Conservation (phyloP, 2,797 vertebrate genomes). For the Clarias platycephalus region DNA sequence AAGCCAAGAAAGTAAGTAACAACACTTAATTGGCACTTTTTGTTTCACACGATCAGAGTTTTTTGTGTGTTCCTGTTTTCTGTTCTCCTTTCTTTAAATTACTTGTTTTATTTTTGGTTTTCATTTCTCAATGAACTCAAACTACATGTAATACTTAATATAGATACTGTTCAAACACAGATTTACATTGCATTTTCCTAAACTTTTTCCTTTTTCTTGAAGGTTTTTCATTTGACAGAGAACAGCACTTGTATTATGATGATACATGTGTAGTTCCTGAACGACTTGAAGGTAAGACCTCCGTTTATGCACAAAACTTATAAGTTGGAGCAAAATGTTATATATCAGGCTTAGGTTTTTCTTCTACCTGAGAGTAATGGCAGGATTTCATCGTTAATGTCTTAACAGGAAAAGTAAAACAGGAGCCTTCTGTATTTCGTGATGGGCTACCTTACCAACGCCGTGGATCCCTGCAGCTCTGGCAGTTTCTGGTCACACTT, state of each 20-base stretch:
- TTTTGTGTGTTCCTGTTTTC: conserved; percentile 1
- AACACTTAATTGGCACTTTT: background rate
- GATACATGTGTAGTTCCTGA: conserved; percentile 94
- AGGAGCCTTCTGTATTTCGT: conserved; percentile 82
- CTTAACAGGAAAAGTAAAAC: conserved; percentile 75
- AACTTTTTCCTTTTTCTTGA: conserved; percentile 28
- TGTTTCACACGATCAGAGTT: conserved; percentile 1
- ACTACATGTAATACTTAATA: background rate
- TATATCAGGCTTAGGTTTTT: background rate
- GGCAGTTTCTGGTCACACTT: conserved; percentile 89
- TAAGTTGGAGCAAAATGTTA: background rate
- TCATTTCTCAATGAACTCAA: conserved; percentile 1
- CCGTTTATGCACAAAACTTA: conserved; percentile 48
- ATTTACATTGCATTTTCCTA: conserved; percentile 11
- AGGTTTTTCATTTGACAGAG: conserved; percentile 91
- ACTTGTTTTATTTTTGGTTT: background rate
- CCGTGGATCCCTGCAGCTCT: conserved; percentile 84
- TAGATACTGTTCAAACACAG: background rate
- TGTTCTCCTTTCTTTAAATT: conserved; percentile 7
- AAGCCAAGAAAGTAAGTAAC: conserved; percentile 86
- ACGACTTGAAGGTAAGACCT: conserved; percentile 84
- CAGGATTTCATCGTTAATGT: conserved; percentile 46
- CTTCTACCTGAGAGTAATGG: conserved; percentile 24
- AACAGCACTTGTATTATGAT: conserved; percentile 88
- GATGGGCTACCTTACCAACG: conserved; percentile 89